These are phyloP conservation scores for Sebastes iracundus DNA, from an alignment of 2,797 vertebrate genomes.

Conservation along the genomic window DNA sequence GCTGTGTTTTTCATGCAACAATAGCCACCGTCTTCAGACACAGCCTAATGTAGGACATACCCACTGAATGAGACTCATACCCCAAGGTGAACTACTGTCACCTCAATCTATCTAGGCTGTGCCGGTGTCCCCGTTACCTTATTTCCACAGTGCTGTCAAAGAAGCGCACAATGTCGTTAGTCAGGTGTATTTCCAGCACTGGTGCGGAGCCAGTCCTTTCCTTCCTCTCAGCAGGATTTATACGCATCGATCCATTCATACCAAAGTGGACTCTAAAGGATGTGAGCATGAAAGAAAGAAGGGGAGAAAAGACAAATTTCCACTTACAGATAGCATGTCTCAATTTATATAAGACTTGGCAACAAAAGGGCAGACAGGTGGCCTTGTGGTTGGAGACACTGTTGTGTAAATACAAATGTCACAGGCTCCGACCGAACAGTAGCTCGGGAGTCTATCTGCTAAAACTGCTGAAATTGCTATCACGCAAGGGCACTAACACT, in stretches of 20 bases:
- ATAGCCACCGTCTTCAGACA: conserved; percentile 43
- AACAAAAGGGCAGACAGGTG: conserved; percentile 2
- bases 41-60: conserved; percentile 61
- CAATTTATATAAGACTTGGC: neutral
- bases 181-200: conserved; percentile 86
- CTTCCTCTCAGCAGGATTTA: conserved; percentile 84
- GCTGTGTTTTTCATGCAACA: conserved; percentile 60
- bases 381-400: neutral
- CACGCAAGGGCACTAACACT: neutral
- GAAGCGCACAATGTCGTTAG: conserved; percentile 88
- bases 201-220: conserved; percentile 68
- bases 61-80: conserved; percentile 60
- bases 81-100: conserved; percentile 74
- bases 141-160: conserved; percentile 89
- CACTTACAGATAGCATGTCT: conserved; percentile 3
- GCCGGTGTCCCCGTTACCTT: conserved; percentile 82
- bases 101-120: conserved; percentile 66
- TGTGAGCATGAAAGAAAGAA: neutral
- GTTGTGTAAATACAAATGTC: neutral
- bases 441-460: neutral
- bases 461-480: neutral
- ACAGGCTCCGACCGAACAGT: neutral
- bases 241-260: conserved; percentile 91
- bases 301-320: conserved; percentile 2
- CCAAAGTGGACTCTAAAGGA: conserved; percentile 92